Evolutionary conservation across 2,113 vertebrate genomes (phyloP).

Genomic region (Ptyas mucosa): DNA sequence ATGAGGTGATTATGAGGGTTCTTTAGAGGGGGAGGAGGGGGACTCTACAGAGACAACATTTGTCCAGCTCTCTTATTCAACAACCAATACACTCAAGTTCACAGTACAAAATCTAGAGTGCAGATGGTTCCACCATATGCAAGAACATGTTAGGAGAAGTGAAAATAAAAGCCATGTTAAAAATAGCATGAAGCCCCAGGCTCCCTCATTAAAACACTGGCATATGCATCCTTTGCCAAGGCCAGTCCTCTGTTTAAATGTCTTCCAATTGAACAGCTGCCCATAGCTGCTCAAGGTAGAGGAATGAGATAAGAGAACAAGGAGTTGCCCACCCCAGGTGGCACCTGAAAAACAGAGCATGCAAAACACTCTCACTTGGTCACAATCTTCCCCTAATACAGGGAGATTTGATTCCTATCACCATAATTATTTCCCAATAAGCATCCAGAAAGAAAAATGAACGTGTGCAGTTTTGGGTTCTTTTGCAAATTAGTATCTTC

Average conservation of each 20-base stretch:
- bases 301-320: neutral
- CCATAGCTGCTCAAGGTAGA: neutral
- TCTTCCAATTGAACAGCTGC: neutral
- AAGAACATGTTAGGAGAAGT: neutral
- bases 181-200: neutral
- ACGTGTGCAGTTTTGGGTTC: neutral
- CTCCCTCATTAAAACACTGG: neutral
- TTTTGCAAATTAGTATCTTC: neutral
- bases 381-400: neutral
- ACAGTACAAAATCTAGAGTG: neutral
- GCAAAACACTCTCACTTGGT: neutral
- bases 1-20: neutral
- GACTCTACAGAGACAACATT: neutral
- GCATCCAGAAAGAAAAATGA: neutral
- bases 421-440: neutral
- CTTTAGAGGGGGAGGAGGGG: neutral
- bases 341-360: neutral
- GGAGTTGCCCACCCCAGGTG: neutral
- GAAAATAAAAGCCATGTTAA: neutral
- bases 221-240: neutral
- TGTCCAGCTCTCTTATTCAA: neutral
- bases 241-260: neutral
- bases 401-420: neutral
- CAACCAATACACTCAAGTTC: neutral
- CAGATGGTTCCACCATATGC: neutral